phyloP scores from a whole-genome alignment of 1,140 invertebrate species.

The Agrilus planipennis region DNA sequence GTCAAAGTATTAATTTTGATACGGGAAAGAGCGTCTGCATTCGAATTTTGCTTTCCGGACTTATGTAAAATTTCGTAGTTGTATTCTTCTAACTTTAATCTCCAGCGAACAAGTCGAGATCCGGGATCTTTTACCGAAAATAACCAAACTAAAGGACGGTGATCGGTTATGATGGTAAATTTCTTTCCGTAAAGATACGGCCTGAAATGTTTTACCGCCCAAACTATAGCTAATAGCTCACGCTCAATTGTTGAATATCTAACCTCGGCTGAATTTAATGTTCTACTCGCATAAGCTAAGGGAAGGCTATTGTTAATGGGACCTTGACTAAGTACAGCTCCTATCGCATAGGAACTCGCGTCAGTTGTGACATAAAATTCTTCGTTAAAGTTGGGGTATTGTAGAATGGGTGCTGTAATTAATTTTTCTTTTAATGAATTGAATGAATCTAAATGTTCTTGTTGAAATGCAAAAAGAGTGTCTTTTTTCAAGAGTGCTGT shows the following conservation, averaged over 20 bases:
- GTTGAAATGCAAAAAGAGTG: no score
- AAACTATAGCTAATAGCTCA: slow-evolving; percentile 30
- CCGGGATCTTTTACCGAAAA: slow-evolving; percentile 3
- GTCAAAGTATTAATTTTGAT: no score
- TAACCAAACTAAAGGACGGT: slow-evolving; percentile 4
- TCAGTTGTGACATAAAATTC: slow-evolving; percentile 3
- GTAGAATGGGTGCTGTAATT: neutral
- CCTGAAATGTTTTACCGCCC: slow-evolving; percentile 25
- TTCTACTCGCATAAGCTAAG: slow-evolving; percentile 13
- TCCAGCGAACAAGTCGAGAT: neutral
- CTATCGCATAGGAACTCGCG: neutral
- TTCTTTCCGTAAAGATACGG: slow-evolving; percentile 8
- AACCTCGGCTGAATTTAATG: slow-evolving; percentile 30
- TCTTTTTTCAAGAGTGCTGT: no score
- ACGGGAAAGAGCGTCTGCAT: slow-evolving; percentile 1
- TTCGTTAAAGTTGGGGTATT: slow-evolving; percentile 3
- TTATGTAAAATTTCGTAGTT: slow-evolving; percentile 4
- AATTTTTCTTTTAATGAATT: neutral
- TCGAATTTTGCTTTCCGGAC: neutral
- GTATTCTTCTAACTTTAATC: slow-evolving; percentile 1
- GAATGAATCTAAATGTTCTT: no score
- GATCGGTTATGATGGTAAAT: slow-evolving; percentile 5
- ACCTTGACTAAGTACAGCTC: neutral
- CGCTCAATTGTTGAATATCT: slow-evolving; percentile 33
- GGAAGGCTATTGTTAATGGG: neutral